Base-by-base conservation (phyloP, 2,888 invertebrate species). In the Hedya salicella region DNA sequence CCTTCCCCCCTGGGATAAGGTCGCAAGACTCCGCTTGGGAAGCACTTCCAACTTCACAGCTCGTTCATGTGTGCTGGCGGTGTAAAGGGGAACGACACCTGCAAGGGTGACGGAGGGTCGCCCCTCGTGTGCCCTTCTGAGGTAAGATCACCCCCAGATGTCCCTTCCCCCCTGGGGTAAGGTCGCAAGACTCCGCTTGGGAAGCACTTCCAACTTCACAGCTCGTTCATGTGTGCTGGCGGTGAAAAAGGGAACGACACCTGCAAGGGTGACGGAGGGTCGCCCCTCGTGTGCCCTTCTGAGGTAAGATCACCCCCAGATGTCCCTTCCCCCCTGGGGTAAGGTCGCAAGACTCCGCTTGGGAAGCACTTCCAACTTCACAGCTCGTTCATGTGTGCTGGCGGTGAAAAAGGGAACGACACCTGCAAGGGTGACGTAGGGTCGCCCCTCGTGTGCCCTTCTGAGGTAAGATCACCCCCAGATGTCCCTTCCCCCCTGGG, bases 51-150 rank as follows among this genome's bases (percentile, higher is more conserved):
- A 48, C 89, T 97, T 6, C 94, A 96, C 74, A 78, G 91, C 0
- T 94, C 94, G 4, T 96, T 96, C 79, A 93, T 96, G 67, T 97
- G 97, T 76, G 97, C 97, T 0, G 96, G 96, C 0, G 96, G 96
- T 0, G 95, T 95, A 75, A 76, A 85, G 0, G 95, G 94, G 13
- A 94, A 93, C 70, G 96, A 96, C 71, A 94, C 95, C 0, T 95
- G 96, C 85, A 93, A 93, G 75, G 94, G 89, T 16, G 96, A 96
- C 77, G 96, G 96, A 0, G 96, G 96, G n/a, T 94, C 95, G 67
- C 95, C 96, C 0, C 83, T 96, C 40, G 95, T 95, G 1, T 96
- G 96, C 70, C 94, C 95, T 1, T 79, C 94, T 39, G 83, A 80
- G 14, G 90, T 74, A 40, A 62, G 67, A 25, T n/a, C 25, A 4